Evolutionary conservation across 1,140 invertebrate genomes (phyloP).

Genomic region (Drosophila nasuta): DNA sequence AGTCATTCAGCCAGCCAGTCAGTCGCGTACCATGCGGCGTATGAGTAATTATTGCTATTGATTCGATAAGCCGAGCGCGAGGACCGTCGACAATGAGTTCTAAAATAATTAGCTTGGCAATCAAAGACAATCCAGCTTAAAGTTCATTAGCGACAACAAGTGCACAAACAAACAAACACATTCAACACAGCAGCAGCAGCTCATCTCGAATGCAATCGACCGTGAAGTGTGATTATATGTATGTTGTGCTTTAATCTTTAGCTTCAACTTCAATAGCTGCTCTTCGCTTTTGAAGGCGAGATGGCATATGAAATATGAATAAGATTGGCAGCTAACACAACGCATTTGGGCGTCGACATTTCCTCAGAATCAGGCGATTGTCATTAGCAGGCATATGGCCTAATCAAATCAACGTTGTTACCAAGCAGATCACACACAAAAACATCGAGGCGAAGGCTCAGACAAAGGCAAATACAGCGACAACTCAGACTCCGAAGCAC

Average conservation of each 20-base stretch:
- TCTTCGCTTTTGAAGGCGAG: neutral
- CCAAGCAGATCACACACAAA: slow-evolving; percentile 10
- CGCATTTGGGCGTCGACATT: slow-evolving; percentile 2
- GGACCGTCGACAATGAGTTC: neutral
- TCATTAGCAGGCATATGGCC: slow-evolving; percentile 55
- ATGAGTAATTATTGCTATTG: slow-evolving; percentile 36
- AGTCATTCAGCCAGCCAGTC: neutral
- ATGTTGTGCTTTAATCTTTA: too few species aligned
- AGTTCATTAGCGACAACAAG: slow-evolving; percentile 3
- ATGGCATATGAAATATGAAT: slow-evolving; percentile 11
- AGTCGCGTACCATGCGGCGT: slow-evolving; percentile 22
- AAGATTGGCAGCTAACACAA: slow-evolving; percentile 22
- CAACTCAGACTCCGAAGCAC: neutral
- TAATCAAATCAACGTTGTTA: slow-evolving; percentile 50
- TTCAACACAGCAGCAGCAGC: too few species aligned
- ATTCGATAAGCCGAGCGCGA: slow-evolving; percentile 13
- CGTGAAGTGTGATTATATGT: too few species aligned
- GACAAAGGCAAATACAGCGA: neutral
- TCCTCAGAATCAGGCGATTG: slow-evolving; percentile 27
- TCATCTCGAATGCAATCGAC: too few species aligned
- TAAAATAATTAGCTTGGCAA: slow-evolving; percentile 3
- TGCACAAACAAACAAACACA: neutral
- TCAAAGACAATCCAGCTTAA: neutral
- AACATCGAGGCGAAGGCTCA: neutral
- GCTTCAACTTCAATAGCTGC: slow-evolving; percentile 9